Evolutionary conservation across 2,113 vertebrate genomes (phyloP), one percentile per base, ranked within the genome.

Genomic region (Dicaeum eximium): DNA sequence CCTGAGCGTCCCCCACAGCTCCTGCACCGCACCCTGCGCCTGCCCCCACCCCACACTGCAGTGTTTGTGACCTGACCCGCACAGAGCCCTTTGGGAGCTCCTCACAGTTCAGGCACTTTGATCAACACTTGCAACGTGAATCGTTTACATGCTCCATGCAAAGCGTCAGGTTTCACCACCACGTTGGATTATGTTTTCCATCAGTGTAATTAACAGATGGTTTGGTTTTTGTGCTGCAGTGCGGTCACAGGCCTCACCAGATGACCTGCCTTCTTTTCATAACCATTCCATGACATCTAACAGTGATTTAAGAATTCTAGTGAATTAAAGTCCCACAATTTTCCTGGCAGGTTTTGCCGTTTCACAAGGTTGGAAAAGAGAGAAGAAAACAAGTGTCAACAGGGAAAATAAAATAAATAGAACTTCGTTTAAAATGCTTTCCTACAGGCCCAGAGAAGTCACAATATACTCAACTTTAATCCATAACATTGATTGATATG

Each of bases 21-120:
- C 44, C 45, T 10, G 11, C 15, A 9, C 38, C 45, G n/a, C 35
- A 0, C 5, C 4, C 38, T 7, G 40, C 0, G 0, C 11, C 17
- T 5, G 20, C 17, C 5, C 2, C 22, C 0, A 0, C 6, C 48
- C 24, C 1, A 1, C 33, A 3, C 3, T 2, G 38, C 10, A 0
- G 4, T 3, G 4, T 5, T 1, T 22, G 38, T 35, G 20, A 6
- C 16, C 31, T 40, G n/a, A 33, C 48, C 79, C 7, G n/a, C 3
- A 0, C 11, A n/a, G 31, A 70, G 56, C 61, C 88, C 56, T 53
- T 6, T 7, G 12, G 42, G 11, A 37, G 77, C 54, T 40, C 33
- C 48, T 23, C 20, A 1, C n/a, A 0, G n/a, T 28, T 42, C 45
- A 17, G 30, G 24, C 30, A 1, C n/a, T 62, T 28, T 6, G 9